These are phyloP conservation scores for Mareca penelope DNA, from an alignment of 2,797 vertebrate species.

Conservation along the genomic window DNA sequence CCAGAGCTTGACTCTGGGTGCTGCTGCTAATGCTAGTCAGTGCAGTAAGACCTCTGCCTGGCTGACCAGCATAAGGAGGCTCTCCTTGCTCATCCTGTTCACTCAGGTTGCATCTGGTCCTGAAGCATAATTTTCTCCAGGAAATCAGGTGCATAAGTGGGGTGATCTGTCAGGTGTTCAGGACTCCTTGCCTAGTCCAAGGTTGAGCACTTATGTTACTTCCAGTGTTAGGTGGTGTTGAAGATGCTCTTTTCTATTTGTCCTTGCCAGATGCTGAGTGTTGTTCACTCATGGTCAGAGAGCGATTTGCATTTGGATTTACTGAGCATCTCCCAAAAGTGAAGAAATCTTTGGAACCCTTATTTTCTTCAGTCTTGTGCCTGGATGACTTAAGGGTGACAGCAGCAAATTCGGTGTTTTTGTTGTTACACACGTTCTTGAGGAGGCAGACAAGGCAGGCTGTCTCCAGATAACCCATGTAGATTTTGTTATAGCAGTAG, in stretches of 20 bases:
- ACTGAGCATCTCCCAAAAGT: not conserved
- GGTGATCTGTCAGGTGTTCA: not conserved
- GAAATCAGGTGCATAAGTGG: not conserved
- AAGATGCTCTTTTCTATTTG: not conserved
- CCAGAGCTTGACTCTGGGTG: not conserved
- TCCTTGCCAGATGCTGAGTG: not conserved
- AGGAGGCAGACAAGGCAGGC: not conserved
- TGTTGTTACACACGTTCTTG: accelerated
- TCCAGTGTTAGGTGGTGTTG: not conserved
- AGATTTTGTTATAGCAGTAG: not conserved
- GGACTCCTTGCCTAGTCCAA: not conserved
- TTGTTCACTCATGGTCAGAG: not conserved
- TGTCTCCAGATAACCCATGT: not conserved
- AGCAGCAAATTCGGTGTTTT: not conserved
- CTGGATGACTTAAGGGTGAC: not conserved
- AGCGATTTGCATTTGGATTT: not conserved
- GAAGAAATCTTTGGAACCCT: not conserved
- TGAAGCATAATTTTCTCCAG: not conserved
- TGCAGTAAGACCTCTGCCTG: not conserved
- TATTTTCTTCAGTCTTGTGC: not conserved
- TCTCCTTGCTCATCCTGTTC: not conserved
- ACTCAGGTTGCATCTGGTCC: not conserved
- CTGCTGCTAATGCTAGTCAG: not conserved
- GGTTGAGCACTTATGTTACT: not conserved
- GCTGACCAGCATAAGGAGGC: not conserved